Conservation (phyloP, 2,888 invertebrate genomes). For the Hypolimnas misippus region DNA sequence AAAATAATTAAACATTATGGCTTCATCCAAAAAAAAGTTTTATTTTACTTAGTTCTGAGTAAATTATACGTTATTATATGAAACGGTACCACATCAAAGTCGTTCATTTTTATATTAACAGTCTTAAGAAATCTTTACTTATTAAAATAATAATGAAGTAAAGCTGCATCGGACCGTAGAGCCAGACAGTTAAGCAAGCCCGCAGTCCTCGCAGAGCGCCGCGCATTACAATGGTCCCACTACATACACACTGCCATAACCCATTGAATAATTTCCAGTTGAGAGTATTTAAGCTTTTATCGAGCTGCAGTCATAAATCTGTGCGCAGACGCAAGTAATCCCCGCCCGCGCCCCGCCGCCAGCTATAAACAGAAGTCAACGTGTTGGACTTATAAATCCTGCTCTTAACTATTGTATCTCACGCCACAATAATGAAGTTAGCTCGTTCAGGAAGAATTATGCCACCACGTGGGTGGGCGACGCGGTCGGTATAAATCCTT, state of each 20-base stretch:
- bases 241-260: constrained; percentile 48
- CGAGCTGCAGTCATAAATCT: constrained; percentile 79
- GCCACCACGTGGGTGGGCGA: constrained; percentile 81
- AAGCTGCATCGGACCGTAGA: not conserved
- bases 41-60: not conserved
- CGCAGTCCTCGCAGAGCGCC: constrained; percentile 9
- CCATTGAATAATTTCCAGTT: constrained; percentile 72
- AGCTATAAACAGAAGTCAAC: constrained; percentile 84
- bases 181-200: not conserved
- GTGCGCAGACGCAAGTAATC: constrained; percentile 79
- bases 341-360: constrained; percentile 76
- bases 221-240: constrained; percentile 20
- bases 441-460: constrained; percentile 82
- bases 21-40: not conserved
- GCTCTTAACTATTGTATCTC: constrained; percentile 84
- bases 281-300: constrained; percentile 83
- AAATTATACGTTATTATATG: not conserved
- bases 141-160: constrained; percentile 2
- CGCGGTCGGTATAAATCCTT: constrained; percentile 71
- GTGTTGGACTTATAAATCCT: constrained; percentile 84
- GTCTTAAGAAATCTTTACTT: not conserved
- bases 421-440: constrained; percentile 84
- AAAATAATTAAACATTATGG: not conserved
- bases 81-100: not conserved
- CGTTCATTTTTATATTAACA: not conserved